phyloP scores from a whole-genome alignment of 2,888 invertebrate species.

The Lysandra bellargus region DNA sequence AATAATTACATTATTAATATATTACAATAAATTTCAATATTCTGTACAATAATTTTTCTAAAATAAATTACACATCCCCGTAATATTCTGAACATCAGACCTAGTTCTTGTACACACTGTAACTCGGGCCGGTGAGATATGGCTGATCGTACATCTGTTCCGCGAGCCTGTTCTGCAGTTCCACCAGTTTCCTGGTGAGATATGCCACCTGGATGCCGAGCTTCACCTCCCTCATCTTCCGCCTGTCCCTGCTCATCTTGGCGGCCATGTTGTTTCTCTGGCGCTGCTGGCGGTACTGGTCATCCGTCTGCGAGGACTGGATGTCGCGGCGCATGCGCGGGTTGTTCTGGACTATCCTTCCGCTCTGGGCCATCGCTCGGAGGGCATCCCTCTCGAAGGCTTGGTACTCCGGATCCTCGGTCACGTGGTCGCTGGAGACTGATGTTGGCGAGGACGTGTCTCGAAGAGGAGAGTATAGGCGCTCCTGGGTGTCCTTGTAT shows the following conservation, averaged over 20 bases:
- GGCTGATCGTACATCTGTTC: conserved; percentile 5
- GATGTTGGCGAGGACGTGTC: conserved; percentile 22
- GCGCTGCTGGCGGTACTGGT: conserved; percentile 92
- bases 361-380: conserved; percentile 28
- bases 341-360: conserved; percentile 28
- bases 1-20: not conserved
- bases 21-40: not conserved
- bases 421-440: not conserved
- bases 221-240: conserved; percentile 91
- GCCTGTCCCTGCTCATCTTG: conserved; percentile 94
- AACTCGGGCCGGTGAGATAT: not conserved
- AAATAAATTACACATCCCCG: conserved; percentile 22
- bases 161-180: conserved; percentile 1
- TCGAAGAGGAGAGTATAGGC: not conserved
- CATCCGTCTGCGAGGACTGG: conserved; percentile 77
- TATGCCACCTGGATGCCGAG: conserved; percentile 27
- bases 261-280: conserved; percentile 97
- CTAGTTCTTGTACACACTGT: not conserved
- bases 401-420: conserved; percentile 30
- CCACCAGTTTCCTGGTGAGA: conserved; percentile 9
- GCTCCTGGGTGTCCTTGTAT: not conserved
- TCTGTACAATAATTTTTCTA: not conserved
- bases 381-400: conserved; percentile 30
- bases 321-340: conserved; percentile 30
- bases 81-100: not conserved